Percentiles rank a stretch among this genome's conserved stretches.
Conservation (phyloP, 1,140 invertebrate genomes). For the Gonatopus flavifemur region DNA sequence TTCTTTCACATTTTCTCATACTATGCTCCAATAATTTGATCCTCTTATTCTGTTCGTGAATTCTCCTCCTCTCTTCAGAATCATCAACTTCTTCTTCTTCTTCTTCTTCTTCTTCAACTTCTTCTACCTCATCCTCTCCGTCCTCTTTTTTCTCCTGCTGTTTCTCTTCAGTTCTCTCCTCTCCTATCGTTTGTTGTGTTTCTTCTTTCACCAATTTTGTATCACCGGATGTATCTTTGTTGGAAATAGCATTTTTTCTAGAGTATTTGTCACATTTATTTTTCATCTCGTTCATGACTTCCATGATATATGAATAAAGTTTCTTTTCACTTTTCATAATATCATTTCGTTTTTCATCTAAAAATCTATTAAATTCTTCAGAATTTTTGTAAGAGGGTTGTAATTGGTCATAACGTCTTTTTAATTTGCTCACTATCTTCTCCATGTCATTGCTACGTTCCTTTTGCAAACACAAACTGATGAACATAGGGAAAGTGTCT, state of each 20-base stretch:
- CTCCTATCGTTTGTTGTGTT: no score
- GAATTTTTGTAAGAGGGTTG: slow-evolving; percentile 45
- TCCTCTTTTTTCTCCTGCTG: slow-evolving; percentile 43
- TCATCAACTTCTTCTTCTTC: slow-evolving; percentile 49
- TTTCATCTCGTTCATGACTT: slow-evolving; percentile 66
- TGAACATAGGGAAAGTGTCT: slow-evolving; percentile 40
- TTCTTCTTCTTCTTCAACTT: slow-evolving; percentile 35
- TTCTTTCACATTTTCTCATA: slow-evolving; percentile 50
- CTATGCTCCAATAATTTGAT: slow-evolving; percentile 48
- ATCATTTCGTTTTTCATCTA: slow-evolving; percentile 38
- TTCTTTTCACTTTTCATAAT: slow-evolving; percentile 39
- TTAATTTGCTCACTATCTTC: slow-evolving; percentile 50
- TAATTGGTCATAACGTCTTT: slow-evolving; percentile 54
- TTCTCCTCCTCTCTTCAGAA: no score
- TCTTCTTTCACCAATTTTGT: slow-evolving; percentile 56
- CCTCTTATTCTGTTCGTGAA: no score
- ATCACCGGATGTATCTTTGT: slow-evolving; percentile 41
- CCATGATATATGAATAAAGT: slow-evolving; percentile 43
- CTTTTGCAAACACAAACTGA: slow-evolving; percentile 47
- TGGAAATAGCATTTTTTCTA: slow-evolving; percentile 62
- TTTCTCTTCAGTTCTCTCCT: no score
- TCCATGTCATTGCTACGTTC: slow-evolving; percentile 49
- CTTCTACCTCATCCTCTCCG: slow-evolving; percentile 36
- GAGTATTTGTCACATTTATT: slow-evolving; percentile 80
- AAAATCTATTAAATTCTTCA: slow-evolving; percentile 41